Percentiles rank a stretch among this genome's conserved stretches.
These are phyloP conservation scores for Bombus pyrosoma DNA, from an alignment of 1,140 invertebrate genomes.

Conservation along the genomic window DNA sequence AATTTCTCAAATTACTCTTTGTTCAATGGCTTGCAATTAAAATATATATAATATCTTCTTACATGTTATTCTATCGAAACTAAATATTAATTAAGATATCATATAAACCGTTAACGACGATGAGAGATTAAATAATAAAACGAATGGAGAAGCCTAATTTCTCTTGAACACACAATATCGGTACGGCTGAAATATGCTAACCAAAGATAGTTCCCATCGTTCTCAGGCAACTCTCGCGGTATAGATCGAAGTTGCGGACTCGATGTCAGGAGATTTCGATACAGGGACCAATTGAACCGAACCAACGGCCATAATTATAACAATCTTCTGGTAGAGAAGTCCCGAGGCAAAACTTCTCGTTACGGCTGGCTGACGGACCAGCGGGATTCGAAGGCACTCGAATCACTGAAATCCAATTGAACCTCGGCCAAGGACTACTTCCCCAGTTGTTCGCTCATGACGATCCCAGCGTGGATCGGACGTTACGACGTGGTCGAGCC, in stretches of 20 bases:
- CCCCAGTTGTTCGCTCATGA: conserved; percentile 33
- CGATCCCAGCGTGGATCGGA: conserved; percentile 35
- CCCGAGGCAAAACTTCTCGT: not conserved
- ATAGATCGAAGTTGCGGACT: not conserved
- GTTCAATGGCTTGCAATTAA: not conserved
- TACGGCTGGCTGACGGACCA: not conserved
- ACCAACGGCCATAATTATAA: conserved; percentile 31
- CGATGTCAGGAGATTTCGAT: not conserved
- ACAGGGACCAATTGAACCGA: not conserved
- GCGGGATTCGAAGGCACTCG: conserved; percentile 26
- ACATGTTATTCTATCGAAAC: too few relatives aligned
- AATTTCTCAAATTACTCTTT: not conserved
- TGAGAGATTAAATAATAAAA: too few relatives aligned
- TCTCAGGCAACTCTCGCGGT: not conserved
- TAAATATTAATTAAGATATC: too few relatives aligned
- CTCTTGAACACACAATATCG: not conserved
- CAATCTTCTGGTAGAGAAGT: conserved; percentile 8
- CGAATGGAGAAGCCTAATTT: not conserved
- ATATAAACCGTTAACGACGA: too few relatives aligned
- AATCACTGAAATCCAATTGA: conserved; percentile 26
- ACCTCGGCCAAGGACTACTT: conserved; percentile 28
- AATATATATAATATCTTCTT: too few relatives aligned
- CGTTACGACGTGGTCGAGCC: conserved; percentile 60
- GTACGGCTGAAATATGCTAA: not conserved
- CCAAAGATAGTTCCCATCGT: conserved; percentile 41